phyloP scores from a whole-genome alignment of 1,140 invertebrate species.

The Melitaea cinxia region DNA sequence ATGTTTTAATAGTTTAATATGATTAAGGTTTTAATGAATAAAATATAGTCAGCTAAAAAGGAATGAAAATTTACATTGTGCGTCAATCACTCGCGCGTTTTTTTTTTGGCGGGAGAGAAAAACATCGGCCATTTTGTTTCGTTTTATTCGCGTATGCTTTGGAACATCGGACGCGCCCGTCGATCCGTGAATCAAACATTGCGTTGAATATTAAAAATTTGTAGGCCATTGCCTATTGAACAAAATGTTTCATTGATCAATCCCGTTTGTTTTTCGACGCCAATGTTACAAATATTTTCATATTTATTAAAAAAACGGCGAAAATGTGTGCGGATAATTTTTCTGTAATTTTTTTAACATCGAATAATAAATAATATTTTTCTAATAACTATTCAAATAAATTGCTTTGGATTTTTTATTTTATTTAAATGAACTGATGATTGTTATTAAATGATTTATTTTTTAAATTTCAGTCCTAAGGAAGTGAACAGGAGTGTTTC shows the following conservation, averaged over 20 bases:
- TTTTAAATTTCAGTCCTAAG: too few species aligned
- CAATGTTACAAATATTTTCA: neutral
- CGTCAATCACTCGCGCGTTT: constrained; percentile 47
- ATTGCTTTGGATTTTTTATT: neutral
- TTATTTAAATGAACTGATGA: too few species aligned
- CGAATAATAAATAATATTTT: too few species aligned
- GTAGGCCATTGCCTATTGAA: constrained; percentile 36
- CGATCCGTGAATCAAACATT: constrained; percentile 49
- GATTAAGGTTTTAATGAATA: too few species aligned
- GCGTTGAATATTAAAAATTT: constrained; percentile 62
- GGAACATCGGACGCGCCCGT: constrained; percentile 53
- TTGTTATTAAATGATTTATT: too few species aligned
- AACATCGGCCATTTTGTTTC: constrained; percentile 50
- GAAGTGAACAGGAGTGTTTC: too few species aligned
- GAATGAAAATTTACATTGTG: constrained; percentile 28
- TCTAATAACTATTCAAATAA: neutral
- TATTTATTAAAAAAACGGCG: neutral
- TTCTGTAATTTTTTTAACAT: too few species aligned
- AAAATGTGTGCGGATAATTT: too few species aligned
- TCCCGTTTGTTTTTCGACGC: constrained; percentile 12
- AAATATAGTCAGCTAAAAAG: constrained; percentile 21
- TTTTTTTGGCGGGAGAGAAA: constrained; percentile 37
- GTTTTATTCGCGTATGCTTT: constrained; percentile 52
- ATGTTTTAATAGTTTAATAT: too few species aligned
- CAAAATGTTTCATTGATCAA: constrained; percentile 10